phyloP scores from a whole-genome alignment of 2,888 invertebrate genomes.

The Torymus auratus region DNA sequence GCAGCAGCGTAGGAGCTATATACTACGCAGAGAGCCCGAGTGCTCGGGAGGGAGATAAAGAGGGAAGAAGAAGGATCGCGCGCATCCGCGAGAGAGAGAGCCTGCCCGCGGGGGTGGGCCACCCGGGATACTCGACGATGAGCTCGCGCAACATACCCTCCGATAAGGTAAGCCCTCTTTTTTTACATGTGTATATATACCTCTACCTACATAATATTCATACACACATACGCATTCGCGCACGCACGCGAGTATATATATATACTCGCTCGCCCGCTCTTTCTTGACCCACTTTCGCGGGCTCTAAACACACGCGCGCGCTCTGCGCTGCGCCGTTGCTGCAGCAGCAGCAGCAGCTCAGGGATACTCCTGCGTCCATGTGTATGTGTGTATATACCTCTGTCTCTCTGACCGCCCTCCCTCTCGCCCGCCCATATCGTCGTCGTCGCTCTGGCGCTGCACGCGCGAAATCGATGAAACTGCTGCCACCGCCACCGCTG shows the following conservation, averaged over 20 bases:
- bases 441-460: not conserved
- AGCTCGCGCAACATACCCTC: conserved; percentile 89
- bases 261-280: conserved; percentile 3
- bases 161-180: conserved; percentile 83
- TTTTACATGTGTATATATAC: not conserved
- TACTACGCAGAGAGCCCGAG: no score
- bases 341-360: no score
- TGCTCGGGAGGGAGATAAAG: no score
- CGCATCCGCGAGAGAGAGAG: not conserved
- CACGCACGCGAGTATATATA: no score
- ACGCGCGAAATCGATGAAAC: conserved; percentile 56
- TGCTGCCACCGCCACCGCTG: conserved; percentile 35
- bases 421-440: conserved; percentile 9
- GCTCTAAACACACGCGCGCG: conserved; percentile 17
- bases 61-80: not conserved
- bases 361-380: no score
- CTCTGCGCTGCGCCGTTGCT: not conserved
- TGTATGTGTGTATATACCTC: not conserved
- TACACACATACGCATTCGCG: no score
- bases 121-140: conserved; percentile 78
- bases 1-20: no score
- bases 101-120: not conserved
- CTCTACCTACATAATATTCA: no score
- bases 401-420: conserved; percentile 28
- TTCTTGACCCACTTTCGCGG: conserved; percentile 56